These are phyloP conservation scores for Dipodomys spectabilis DNA, from an alignment of 2,113 vertebrate species.

Conservation along the genomic window DNA sequence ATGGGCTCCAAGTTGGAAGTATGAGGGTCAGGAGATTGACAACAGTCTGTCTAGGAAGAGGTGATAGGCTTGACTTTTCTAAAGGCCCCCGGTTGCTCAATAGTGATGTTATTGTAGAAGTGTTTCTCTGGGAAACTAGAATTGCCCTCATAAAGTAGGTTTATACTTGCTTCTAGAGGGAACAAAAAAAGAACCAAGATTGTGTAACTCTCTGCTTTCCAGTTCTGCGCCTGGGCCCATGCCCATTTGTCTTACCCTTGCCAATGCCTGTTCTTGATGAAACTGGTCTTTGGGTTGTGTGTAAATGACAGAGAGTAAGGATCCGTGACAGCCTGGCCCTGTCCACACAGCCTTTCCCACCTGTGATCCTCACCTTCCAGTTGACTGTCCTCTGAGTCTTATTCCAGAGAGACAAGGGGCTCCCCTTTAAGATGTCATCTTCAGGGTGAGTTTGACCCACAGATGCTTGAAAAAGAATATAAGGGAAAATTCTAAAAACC, in stretches of 20 bases:
- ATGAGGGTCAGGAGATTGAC: background rate
- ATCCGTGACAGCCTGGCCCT: background rate
- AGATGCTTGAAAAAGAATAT: slow-evolving; percentile 36
- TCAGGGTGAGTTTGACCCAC: background rate
- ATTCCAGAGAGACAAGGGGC: background rate
- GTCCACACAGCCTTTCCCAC: background rate
- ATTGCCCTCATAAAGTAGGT: slow-evolving; percentile 24
- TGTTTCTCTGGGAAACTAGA: slow-evolving; percentile 26
- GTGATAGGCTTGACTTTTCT: slow-evolving; percentile 11
- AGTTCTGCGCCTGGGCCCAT: background rate
- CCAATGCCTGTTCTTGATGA: background rate
- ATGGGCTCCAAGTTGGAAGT: slow-evolving; percentile 31
- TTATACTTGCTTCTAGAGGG: slow-evolving; percentile 51
- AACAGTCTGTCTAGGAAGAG: background rate
- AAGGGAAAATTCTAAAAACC: slow-evolving; percentile 19
- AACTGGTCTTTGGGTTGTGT: background rate
- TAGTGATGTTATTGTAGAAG: background rate
- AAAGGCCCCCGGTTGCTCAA: background rate
- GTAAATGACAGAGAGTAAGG: background rate
- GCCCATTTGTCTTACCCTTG: background rate
- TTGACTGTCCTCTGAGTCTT: background rate
- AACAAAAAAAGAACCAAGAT: background rate
- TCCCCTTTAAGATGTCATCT: background rate
- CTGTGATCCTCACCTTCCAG: background rate
- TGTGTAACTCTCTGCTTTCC: background rate